Evolutionary conservation across 2,888 invertebrate genomes (phyloP).

Genomic region (Syrphus vitripennis): DNA sequence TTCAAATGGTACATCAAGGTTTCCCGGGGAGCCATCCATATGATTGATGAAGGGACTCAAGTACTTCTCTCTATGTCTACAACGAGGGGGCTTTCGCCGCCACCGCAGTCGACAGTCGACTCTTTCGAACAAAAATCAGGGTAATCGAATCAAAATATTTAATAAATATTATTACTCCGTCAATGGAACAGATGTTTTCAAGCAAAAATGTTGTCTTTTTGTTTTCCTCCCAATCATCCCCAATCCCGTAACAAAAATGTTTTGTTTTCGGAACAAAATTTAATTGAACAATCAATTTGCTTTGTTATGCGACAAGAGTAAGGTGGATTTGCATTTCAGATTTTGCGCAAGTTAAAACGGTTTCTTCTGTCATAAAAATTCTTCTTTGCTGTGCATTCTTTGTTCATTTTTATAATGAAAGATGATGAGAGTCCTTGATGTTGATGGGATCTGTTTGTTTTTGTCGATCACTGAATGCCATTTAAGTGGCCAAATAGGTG

Average conservation of each 20-base stretch:
- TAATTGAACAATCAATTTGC: constrained; percentile 69
- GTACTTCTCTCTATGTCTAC: not conserved
- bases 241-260: not conserved
- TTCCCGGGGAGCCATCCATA: constrained; percentile 28
- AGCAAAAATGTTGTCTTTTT: not conserved
- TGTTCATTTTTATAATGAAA: not conserved
- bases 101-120: not conserved
- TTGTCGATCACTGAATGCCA: not conserved
- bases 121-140: constrained; percentile 45
- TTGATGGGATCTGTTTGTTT: constrained; percentile 31
- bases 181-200: constrained; percentile 64
- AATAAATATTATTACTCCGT: constrained; percentile 63
- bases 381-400: not conserved
- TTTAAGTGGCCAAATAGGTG: constrained; percentile 34
- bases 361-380: not conserved
- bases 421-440: constrained; percentile 15
- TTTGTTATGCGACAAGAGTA: constrained; percentile 35
- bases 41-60: constrained; percentile 62
- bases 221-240: not conserved
- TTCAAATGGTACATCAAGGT: constrained; percentile 54
- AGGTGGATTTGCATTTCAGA: constrained; percentile 66
- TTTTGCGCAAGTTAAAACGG: constrained; percentile 38
- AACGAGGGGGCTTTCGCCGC: not conserved
- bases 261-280: constrained; percentile 44
- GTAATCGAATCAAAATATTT: constrained; percentile 69